Conservation (phyloP, 2,888 invertebrate genomes). For the Cloeon dipterum region DNA sequence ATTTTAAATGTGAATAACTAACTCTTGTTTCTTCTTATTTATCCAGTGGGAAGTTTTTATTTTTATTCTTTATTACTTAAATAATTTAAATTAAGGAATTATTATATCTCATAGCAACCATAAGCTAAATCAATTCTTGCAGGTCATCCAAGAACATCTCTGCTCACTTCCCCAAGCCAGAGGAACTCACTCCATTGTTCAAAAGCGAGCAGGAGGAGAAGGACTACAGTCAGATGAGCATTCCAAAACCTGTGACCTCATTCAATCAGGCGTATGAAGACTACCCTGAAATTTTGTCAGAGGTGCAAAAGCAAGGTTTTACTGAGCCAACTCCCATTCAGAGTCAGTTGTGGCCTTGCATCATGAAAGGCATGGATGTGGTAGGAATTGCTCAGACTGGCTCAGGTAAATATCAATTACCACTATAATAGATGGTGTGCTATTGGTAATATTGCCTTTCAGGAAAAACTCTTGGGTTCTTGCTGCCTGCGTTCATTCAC, state of each 20-base stretch:
- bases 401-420: constrained; percentile 25
- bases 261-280: constrained; percentile 55
- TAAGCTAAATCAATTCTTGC: constrained; percentile 4
- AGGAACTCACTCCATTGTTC: constrained; percentile 15
- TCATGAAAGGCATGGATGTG: constrained; percentile 73
- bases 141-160: constrained; percentile 43
- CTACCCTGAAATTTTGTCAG: constrained; percentile 62
- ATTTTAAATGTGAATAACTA: neutral
- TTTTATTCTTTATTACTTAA: neutral
- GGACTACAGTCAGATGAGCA: constrained; percentile 11
- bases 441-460: no score
- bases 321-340: constrained; percentile 74
- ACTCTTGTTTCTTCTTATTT: neutral
- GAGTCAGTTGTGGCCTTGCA: constrained; percentile 82
- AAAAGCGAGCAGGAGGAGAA: constrained; percentile 14
- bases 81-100: no score
- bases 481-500: constrained; percentile 81
- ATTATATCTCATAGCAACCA: neutral
- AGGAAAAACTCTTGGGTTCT: constrained; percentile 85
- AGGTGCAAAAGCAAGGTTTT: constrained; percentile 64
- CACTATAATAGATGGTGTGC: neutral
- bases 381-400: constrained; percentile 95
- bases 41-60: neutral
- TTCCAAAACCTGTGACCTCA: constrained; percentile 54
- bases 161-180: constrained; percentile 39